Evolutionary conservation across 2,888 invertebrate species (phyloP), one percentile per base, ranked within the genome.

Genomic region (Leptarthrus brevirostris): DNA sequence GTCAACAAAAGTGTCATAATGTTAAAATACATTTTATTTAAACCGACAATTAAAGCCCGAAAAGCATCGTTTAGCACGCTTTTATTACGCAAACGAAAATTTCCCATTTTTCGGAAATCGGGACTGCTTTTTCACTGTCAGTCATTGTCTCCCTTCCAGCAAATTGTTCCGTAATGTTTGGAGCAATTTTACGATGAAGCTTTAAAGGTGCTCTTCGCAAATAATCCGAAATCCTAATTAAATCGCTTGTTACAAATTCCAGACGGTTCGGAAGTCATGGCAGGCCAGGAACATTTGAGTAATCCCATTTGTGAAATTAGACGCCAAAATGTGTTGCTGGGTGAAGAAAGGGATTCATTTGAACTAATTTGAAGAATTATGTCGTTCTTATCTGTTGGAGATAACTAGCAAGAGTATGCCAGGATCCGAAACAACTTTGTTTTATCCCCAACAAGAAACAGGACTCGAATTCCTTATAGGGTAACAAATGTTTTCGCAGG

Each of bases 291-390:
- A 36, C 58, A 36, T 58, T 36, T 36, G 14, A 20, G 40, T 58
- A 64, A 64, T 64, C 44, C 64, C 64, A 64, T 64, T 64, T 64
- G 44, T 44, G 64, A 64, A 64, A 64, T 64, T 64, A 64, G 44
- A 64, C 47, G 64, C 64, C 64, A 44, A 64, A 64, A 64, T 64
- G 47, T 49, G 18, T 49, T 20, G 49, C 18, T 20, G 4, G n/a
- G 49, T 12, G 16, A 20, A 16, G 49, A 49, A 49, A 49, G 49
- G 49, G 49, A 49, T 64, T 64, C 64, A 47, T 64, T 64, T 44
- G 36, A 64, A 64, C 64, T 64, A 64, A 64, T 64, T 64, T 64
- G 64, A 64, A 64, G 64, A 64, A 47, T 64, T 64, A 64, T 64
- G 36, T 64, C 26, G 64, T 64, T 36, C 64, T 44, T 44, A 64